phyloP scores from a whole-genome alignment of 2,888 invertebrate genomes.

The Bembecia ichneumoniformis region DNA sequence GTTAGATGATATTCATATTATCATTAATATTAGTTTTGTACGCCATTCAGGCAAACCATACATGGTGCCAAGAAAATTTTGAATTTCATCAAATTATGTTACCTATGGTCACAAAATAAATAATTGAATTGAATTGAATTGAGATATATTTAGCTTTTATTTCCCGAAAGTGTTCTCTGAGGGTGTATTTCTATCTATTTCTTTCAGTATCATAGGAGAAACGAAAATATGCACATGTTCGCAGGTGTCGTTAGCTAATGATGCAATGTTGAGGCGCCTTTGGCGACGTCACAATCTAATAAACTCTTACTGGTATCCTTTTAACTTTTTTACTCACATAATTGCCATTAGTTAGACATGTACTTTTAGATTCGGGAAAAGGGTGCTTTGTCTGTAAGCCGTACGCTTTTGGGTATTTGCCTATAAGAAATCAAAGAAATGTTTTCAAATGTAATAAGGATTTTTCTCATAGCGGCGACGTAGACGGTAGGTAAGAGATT shows the following conservation, averaged over 20 bases:
- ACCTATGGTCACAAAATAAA: too few relatives aligned
- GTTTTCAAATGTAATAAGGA: slow-evolving; percentile 64
- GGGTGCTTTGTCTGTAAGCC: not conserved
- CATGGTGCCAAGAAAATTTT: too few relatives aligned
- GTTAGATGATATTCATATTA: too few relatives aligned
- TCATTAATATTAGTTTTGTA: too few relatives aligned
- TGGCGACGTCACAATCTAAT: slow-evolving; percentile 33
- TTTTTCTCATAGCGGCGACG: slow-evolving; percentile 54
- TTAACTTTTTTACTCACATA: slow-evolving; percentile 7
- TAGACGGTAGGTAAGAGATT: slow-evolving; percentile 69
- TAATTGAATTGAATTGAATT: too few relatives aligned
- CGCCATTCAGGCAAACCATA: too few relatives aligned
- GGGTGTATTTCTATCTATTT: too few relatives aligned
- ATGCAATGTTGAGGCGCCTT: slow-evolving; percentile 32
- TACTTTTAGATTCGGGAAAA: not conserved
- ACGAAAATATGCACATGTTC: slow-evolving; percentile 15
- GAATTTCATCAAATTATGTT: too few relatives aligned
- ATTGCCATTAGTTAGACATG: not conserved
- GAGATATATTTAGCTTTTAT: too few relatives aligned
- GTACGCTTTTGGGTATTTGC: not conserved
- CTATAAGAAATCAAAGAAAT: slow-evolving; percentile 28
- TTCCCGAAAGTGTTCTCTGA: too few relatives aligned
- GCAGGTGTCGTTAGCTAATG: slow-evolving; percentile 45
- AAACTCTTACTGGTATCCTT: slow-evolving; percentile 28
- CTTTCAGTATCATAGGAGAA: slow-evolving; percentile 15